phyloP scores from a whole-genome alignment of 2,113 vertebrate species.

The Cebus imitator region DNA sequence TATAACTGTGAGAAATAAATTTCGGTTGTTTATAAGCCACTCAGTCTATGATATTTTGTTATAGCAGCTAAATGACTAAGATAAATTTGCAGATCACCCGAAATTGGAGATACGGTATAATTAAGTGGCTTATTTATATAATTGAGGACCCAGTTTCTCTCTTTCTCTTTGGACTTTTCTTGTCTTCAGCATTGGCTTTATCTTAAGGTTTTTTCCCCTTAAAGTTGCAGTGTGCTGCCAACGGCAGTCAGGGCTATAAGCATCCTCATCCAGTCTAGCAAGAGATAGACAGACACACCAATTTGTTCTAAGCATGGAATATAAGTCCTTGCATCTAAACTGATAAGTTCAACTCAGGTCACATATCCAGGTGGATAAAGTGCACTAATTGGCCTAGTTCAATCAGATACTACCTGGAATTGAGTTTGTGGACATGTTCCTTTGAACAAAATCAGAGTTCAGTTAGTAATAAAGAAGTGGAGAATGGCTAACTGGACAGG shows the following conservation, averaged over 20 bases:
- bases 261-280: not conserved
- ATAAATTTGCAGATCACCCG: not conserved
- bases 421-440: not conserved
- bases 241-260: not conserved
- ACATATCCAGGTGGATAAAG: not conserved
- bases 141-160: not conserved
- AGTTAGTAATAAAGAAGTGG: constrained; percentile 1
- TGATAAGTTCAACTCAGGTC: not conserved
- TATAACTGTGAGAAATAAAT: not conserved
- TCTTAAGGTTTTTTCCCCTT: not conserved
- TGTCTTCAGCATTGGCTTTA: constrained; percentile 22
- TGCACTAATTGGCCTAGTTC: not conserved
- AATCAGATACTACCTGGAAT: not conserved
- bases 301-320: not conserved
- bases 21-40: not conserved
- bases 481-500: not conserved
- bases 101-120: not conserved
- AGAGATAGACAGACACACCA: not conserved
- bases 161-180: not conserved
- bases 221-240: not conserved
- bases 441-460: not conserved
- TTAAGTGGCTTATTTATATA: not conserved
- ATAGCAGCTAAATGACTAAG: not conserved
- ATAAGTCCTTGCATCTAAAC: not conserved
- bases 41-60: not conserved